A percentile compares a stretch with the other conserved stretches of the same genome.
phyloP scores from a whole-genome alignment of 2,797 vertebrate genomes.

The Muscicapa comitata region DNA sequence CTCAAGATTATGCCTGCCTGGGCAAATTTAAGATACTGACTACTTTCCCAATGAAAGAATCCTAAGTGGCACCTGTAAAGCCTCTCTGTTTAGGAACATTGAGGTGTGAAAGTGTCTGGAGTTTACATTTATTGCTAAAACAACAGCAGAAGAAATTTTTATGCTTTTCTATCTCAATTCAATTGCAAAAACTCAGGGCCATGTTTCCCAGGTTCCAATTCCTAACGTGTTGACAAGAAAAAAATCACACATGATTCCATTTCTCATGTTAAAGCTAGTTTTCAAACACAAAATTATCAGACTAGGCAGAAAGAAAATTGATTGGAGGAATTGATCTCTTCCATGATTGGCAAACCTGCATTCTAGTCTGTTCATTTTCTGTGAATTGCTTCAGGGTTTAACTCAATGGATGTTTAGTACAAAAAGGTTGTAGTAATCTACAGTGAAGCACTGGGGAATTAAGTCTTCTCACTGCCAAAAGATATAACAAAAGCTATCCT shows the following conservation, averaged over 20 bases:
- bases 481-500: not conserved
- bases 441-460: not conserved
- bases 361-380: not conserved
- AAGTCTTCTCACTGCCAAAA: not conserved
- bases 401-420: not conserved
- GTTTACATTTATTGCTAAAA: not conserved
- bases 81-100: not conserved
- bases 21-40: not conserved
- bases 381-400: not conserved
- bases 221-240: not conserved
- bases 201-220: not conserved
- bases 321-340: not conserved
- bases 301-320: not conserved
- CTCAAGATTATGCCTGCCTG: not conserved
- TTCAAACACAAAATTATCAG: not conserved
- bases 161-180: not conserved
- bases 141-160: not conserved
- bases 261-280: not conserved
- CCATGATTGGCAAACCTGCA: not conserved
- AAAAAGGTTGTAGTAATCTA: not conserved
- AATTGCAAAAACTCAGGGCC: not conserved
- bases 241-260: not conserved
- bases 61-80: rapidly evolving
- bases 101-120: not conserved
- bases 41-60: not conserved